Evolutionary conservation across 2,888 invertebrate genomes (phyloP).

Genomic region (Apotomis betuletana): DNA sequence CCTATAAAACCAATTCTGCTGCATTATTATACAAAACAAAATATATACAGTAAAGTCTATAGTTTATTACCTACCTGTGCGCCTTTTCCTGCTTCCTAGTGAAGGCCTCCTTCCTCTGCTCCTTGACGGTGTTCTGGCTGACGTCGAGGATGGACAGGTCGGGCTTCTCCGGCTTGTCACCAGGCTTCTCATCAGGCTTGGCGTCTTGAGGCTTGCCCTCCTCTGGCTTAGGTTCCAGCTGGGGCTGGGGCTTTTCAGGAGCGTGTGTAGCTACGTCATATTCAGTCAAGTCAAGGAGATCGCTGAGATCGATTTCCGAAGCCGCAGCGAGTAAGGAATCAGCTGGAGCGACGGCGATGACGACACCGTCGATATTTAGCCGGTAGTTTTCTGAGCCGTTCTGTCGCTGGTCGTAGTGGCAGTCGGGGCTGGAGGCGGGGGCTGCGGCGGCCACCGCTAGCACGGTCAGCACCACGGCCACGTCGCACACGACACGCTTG

Average conservation of each 20-base stretch:
- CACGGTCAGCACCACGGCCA: conserved; percentile 57
- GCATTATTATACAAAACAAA: too few species aligned
- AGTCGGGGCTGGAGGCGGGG: conserved; percentile 56
- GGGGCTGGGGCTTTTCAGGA: conserved; percentile 48
- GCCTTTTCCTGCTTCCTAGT: conserved; percentile 69
- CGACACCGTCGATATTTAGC: conserved; percentile 87
- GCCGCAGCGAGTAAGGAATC: conserved; percentile 84
- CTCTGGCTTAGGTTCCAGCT: conserved; percentile 45
- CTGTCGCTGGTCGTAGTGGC: conserved; percentile 88
- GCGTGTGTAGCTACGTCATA: conserved; percentile 54
- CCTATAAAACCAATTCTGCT: too few species aligned
- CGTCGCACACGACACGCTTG: conserved; percentile 74
- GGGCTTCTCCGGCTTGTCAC: conserved; percentile 47
- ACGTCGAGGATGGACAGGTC: conserved; percentile 52
- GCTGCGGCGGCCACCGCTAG: conserved; percentile 55
- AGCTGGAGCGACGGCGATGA: conserved; percentile 86
- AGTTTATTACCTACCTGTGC: conserved; percentile 61
- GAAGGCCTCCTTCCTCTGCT: conserved; percentile 66
- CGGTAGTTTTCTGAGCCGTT: conserved; percentile 90
- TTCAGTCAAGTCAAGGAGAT: conserved; percentile 66
- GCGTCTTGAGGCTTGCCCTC: conserved; percentile 33
- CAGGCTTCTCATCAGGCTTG: conserved; percentile 48
- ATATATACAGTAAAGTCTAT: background rate
- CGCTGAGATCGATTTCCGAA: conserved; percentile 72
- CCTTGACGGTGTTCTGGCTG: conserved; percentile 56